A percentile compares a stretch with the other conserved stretches of the same genome.
These are phyloP conservation scores for Laupala kohalensis DNA, from an alignment of 1,140 invertebrate genomes.

Conservation along the genomic window DNA sequence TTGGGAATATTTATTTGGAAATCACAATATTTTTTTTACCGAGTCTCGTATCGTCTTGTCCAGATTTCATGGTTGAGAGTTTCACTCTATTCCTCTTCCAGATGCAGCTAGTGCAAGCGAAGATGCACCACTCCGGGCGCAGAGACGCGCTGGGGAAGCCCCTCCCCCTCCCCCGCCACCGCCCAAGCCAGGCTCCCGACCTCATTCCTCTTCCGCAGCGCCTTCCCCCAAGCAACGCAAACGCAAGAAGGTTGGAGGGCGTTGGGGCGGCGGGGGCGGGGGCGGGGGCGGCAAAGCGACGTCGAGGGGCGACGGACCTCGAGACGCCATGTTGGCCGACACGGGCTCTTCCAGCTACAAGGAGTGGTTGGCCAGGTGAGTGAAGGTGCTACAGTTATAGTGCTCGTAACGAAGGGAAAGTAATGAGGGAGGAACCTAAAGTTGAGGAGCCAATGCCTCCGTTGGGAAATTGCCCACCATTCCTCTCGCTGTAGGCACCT, in stretches of 20 bases:
- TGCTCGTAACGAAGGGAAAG: not conserved
- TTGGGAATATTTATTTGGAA: too few relatives aligned
- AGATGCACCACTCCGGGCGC: too few relatives aligned
- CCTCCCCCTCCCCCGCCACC: not conserved
- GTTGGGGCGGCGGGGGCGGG: slow-evolving; percentile 32
- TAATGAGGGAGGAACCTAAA: not conserved
- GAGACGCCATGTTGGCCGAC: slow-evolving; percentile 42
- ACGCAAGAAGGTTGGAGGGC: slow-evolving; percentile 3
- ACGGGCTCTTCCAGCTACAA: slow-evolving; percentile 51
- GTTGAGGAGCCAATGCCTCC: not conserved
- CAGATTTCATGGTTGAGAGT: too few relatives aligned
- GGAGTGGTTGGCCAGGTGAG: slow-evolving; percentile 51
- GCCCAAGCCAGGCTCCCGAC: not conserved
- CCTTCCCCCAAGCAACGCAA: slow-evolving; percentile 15
- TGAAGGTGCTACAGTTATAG: slow-evolving; percentile 6
- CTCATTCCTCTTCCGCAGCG: not conserved
- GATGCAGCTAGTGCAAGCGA: too few relatives aligned
- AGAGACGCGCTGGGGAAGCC: slow-evolving; percentile 29
- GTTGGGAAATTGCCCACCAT: not conserved
- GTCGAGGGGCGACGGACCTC: not conserved
- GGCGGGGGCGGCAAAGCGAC: slow-evolving; percentile 1
- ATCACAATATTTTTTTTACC: too few relatives aligned
- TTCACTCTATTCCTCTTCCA: too few relatives aligned
- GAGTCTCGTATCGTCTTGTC: too few relatives aligned
- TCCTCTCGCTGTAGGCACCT: too few relatives aligned